Base-by-base conservation (phyloP, 1,140 invertebrate genomes). In the Drosophila busckii region DNA sequence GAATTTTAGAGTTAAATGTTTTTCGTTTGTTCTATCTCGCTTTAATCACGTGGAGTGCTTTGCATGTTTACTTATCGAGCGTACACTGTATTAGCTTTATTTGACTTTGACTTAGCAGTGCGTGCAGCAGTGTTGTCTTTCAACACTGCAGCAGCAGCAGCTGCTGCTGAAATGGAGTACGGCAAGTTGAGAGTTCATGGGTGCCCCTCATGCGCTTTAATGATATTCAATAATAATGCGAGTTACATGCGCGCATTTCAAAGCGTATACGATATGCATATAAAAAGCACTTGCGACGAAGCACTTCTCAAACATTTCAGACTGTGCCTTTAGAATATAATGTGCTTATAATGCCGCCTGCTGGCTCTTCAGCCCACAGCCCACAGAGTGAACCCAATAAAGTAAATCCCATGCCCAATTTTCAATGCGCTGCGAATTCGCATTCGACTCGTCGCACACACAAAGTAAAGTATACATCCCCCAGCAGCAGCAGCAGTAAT, bases 261-360 rank as follows among this genome's bases (percentile, higher is more conserved):
- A 60, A n/a, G n/a, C n/a, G n/a, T n/a, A n/a, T n/a, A n/a, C n/a
- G n/a, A 60, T 54, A 76, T 49, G 59, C 60, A 48, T 69, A 82
- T 83, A 83, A 82, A 83, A 83, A 66, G 69, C 76, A 82, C 75
- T 82, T 75, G 75, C 69, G 61, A 42, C 54, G 53, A 19, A 8
- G 60, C 40, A 26, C 41, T 31, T 61, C 46, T 49, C 70, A 70
- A 70, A 38, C 56, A 78, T 71, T 78, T 70, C 52, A 75, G 75
- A 42, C 44, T 75, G 71, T 44, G 75, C 64, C 75, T 82, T 83
- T 60, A 59, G 75, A 82, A 82, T 80, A 83, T 80, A 82, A 82
- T 83, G 75, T 82, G 75, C 75, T 82, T 82, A 83, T 82, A 82
- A 82, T 82, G 70, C 75, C 75, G 75, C 76, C 76, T 65, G 75